Conservation (phyloP, 2,888 invertebrate species). For the Epistrophella euchroma region DNA sequence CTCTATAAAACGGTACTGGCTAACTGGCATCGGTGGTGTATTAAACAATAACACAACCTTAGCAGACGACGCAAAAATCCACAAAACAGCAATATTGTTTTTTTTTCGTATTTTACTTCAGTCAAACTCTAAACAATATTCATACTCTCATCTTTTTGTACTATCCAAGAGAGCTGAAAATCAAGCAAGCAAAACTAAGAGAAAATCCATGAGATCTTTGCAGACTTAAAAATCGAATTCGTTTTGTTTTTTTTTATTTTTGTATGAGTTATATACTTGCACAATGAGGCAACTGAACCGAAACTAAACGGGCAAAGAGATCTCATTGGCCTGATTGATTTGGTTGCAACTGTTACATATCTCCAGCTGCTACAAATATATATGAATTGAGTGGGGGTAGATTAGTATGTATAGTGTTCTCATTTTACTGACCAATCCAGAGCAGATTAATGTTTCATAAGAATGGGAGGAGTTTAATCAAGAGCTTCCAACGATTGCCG, state of each 20-base stretch:
- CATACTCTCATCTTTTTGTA: constrained; percentile 38
- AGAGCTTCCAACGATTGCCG: neutral
- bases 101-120: constrained; percentile 16
- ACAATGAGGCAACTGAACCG: constrained; percentile 67
- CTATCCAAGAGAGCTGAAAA: constrained; percentile 2
- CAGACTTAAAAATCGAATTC: constrained; percentile 40
- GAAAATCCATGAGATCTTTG: constrained; percentile 54
- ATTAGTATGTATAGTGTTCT: constrained; percentile 55
- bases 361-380: constrained; percentile 42
- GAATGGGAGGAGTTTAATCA: constrained; percentile 62
- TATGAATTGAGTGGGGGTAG: constrained; percentile 55
- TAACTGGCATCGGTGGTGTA: constrained; percentile 61
- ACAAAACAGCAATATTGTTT: constrained; percentile 51
- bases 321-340: constrained; percentile 71
- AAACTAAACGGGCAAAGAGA: constrained; percentile 44
- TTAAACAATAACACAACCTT: constrained; percentile 72
- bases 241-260: neutral
- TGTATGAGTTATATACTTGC: constrained; percentile 57
- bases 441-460: constrained; percentile 36
- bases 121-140: constrained; percentile 38
- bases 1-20: constrained; percentile 74
- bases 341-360: constrained; percentile 64
- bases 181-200: constrained; percentile 12
- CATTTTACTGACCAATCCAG: constrained; percentile 70
- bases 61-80: constrained; percentile 70